phyloP scores from a whole-genome alignment of 2,113 vertebrate species.

The Scalopus aquaticus region DNA sequence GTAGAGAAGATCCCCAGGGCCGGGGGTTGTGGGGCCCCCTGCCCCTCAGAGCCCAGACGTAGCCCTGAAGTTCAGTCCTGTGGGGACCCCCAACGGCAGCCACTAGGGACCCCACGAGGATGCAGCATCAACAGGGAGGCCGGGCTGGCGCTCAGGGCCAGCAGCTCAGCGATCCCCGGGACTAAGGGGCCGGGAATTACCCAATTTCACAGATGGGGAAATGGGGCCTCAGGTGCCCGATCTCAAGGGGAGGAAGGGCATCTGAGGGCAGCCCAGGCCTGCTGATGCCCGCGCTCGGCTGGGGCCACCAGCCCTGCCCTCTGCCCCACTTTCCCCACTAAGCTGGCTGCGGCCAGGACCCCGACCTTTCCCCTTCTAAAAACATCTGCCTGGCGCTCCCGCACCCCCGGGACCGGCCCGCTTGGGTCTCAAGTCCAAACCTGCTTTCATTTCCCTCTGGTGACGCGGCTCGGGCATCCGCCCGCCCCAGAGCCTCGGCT shows the following conservation, averaged over 20 bases:
- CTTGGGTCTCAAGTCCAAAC: background rate
- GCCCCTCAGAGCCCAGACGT: too few species aligned
- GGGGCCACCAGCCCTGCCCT: background rate
- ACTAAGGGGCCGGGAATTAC: too few species aligned
- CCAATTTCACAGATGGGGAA: background rate
- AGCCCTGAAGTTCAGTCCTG: too few species aligned
- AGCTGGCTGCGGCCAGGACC: background rate
- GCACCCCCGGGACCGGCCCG: too few species aligned
- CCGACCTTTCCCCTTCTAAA: background rate
- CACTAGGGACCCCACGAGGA: too few species aligned
- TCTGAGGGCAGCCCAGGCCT: background rate
- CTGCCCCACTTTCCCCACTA: background rate
- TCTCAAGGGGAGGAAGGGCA: background rate
- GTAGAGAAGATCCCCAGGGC: too few species aligned
- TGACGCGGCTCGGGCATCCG: fast-evolving
- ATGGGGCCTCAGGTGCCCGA: background rate
- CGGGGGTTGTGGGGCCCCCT: too few species aligned
- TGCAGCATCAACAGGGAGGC: too few species aligned
- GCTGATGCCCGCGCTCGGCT: background rate
- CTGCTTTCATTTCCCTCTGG: background rate
- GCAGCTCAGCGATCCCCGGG: background rate
- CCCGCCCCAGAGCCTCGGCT: too few species aligned
- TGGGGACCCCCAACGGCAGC: too few species aligned
- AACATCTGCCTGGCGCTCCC: background rate
- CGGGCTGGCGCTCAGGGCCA: background rate